Base-by-base conservation (phyloP, 2,888 invertebrate species). In the Chrysolina haemoptera region DNA sequence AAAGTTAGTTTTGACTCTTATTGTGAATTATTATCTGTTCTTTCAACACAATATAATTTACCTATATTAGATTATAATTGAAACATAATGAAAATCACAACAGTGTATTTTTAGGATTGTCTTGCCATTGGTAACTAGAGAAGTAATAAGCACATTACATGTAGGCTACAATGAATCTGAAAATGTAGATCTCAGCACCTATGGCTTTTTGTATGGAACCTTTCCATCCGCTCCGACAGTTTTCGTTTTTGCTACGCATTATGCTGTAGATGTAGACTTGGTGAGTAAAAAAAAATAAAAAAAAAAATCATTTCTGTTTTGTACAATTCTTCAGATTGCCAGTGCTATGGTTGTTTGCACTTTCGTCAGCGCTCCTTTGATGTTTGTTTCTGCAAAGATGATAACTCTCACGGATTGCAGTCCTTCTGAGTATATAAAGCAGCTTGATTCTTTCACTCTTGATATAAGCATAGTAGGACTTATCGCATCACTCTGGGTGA, bases 161-260 rank as follows among this genome's bases (percentile, higher is more conserved):
- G 91, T 94, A 9, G 94, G 95, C 0, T 87, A 85, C 0, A 93
- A 94, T 84, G 90, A 91, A 16, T 92, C 94, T 18, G 95, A 95
- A 81, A 95, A 96, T 0, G 89, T 92, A 11, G 95, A 96, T 78
- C 89, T 96, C 72, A 95, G 96, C 79, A 97, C 96, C 53, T 98
- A 96, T 86, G 98, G 96, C 0, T 98, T 98, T 88, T 90, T 98
- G 0, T 98, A 98, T 85, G 98, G 98, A 70, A 98, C 98, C 0
- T 95, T 98, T 87, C 98, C 98, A 0, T 94, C 97, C 0, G 98
- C 98, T 0, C 98, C 98, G 0, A 96, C 96, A n/a, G 96, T 97
- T 0, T 98, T 98, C 87, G 96, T 98, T 3, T 97, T 97, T 88
- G 96, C 98, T 0, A 92, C 95, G 55, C 93, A 96, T 78, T 98